Evolutionary conservation across 2,888 invertebrate genomes (phyloP).

Genomic region (Elysia crispata): DNA sequence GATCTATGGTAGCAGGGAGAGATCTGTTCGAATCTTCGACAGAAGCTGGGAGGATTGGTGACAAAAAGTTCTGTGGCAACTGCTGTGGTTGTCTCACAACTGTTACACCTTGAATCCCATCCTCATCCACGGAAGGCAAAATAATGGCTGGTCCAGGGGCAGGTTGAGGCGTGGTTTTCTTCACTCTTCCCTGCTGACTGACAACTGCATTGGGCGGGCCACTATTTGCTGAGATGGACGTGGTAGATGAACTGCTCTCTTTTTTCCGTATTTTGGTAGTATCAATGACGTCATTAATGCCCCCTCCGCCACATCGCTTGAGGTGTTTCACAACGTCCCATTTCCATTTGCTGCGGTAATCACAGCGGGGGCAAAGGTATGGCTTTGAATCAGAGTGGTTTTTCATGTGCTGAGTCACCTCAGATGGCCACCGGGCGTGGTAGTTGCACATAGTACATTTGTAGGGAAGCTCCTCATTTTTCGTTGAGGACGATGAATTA

Average conservation of each 20-base stretch:
- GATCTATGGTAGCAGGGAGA: constrained; percentile 5
- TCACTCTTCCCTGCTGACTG: constrained; percentile 62
- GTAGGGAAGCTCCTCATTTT: constrained; percentile 65
- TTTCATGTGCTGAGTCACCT: constrained; percentile 78
- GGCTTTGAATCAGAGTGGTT: constrained; percentile 77
- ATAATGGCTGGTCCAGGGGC: constrained; percentile 2
- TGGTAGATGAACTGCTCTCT: constrained; percentile 30
- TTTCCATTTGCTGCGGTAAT: constrained; percentile 77
- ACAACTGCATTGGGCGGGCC: constrained; percentile 74
- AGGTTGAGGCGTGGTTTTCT: constrained; percentile 55
- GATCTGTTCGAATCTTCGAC: constrained; percentile 36
- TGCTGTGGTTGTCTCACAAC: neutral
- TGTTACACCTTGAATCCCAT: constrained; percentile 18
- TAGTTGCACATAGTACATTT: constrained; percentile 76
- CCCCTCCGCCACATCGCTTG: constrained; percentile 80
- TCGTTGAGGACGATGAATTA: neutral
- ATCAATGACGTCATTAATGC: constrained; percentile 76
- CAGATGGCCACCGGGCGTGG: constrained; percentile 77
- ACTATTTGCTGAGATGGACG: neutral
- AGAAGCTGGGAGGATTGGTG: constrained; percentile 21
- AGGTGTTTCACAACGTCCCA: constrained; percentile 78
- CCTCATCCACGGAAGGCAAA: constrained; percentile 28
- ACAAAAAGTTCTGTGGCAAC: neutral
- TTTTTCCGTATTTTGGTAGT: constrained; percentile 63
- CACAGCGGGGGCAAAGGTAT: constrained; percentile 76